Conservation (phyloP, 2,888 invertebrate genomes). For the Hypomecis atomaria region DNA sequence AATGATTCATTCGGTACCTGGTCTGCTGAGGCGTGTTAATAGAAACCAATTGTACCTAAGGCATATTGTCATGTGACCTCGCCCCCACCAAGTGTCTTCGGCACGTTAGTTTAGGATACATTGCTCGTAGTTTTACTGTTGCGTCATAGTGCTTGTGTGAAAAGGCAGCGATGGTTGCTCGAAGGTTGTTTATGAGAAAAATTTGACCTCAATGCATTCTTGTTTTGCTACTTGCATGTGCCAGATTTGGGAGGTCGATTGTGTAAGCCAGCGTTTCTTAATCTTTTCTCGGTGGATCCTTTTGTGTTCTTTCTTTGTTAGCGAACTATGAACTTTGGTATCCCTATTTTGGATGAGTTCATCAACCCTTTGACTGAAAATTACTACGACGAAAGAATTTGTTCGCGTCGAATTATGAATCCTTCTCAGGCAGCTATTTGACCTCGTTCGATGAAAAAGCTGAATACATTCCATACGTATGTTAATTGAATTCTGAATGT, state of each 20-base stretch:
- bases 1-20: constrained; percentile 56
- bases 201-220: constrained; percentile 65
- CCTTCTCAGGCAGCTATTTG: neutral
- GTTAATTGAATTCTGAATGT: too few relatives aligned
- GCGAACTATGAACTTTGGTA: neutral
- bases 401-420: neutral
- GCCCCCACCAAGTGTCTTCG: constrained; percentile 65
- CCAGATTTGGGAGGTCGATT: constrained; percentile 53
- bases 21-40: constrained; percentile 47
- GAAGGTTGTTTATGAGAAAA: constrained; percentile 71
- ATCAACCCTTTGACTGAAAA: neutral
- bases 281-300: constrained; percentile 19
- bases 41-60: constrained; percentile 59
- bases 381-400: neutral
- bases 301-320: constrained; percentile 13
- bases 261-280: constrained; percentile 41
- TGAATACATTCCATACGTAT: neutral
- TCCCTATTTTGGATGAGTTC: neutral
- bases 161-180: constrained; percentile 54
- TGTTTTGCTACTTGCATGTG: constrained; percentile 52
- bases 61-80: constrained; percentile 64
- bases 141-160: constrained; percentile 56
- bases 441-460: neutral
- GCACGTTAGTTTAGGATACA: constrained; percentile 61
- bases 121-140: constrained; percentile 56